Base-by-base conservation (phyloP, 35 echinoderm and acorn worm species). In the Antedon bifida region DNA sequence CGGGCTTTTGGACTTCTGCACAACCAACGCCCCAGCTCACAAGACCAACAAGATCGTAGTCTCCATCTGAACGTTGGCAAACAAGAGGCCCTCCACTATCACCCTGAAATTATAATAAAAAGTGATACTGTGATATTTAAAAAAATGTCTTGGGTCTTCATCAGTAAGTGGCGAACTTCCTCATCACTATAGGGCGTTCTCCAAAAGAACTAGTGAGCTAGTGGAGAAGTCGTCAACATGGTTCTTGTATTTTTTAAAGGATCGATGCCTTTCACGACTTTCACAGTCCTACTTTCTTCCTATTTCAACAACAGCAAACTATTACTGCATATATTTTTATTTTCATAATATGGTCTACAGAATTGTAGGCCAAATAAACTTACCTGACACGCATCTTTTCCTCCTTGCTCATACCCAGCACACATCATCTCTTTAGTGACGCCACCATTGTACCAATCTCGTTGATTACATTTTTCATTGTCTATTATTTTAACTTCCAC, bases 361-460 rank as follows among this genome's bases (percentile, higher is more conserved):
- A 42, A 42, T 42, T 42, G 38, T 42, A 42, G 14, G 14, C 4
- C 14, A 4, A 7, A 7, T 42, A 42, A 42, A 30, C 81, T 83
- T 88, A 79, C 86, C 88, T 90, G 88, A 35, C 88, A 90, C 5
- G 88, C 86, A 82, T 87, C 92, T 78, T 87, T 90, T 31, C 81
- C 87, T 4, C 91, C 91, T 19, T 86, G 42, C 3, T 55, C 34
- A 32, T 83, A 89, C 19, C 91, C 91, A 3, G 91, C 91, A 75
- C 91, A 93, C 29, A 93, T 79, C 91, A 93, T 93, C 34, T 87
- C 79, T 9, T 94, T 88, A 16, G 34, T 55, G 4, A 42, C 38
- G 4, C 14, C 5, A 14, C 38, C 38, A 7, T 14, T 14, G 73
- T 92, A 92, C 46, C 77, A 81, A 4, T 30, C 34, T 80, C n/a